Percentiles rank a stretch among this genome's conserved stretches.
These are phyloP conservation scores for Aplocera efformata DNA, from an alignment of 2,888 invertebrate genomes.

Conservation along the genomic window DNA sequence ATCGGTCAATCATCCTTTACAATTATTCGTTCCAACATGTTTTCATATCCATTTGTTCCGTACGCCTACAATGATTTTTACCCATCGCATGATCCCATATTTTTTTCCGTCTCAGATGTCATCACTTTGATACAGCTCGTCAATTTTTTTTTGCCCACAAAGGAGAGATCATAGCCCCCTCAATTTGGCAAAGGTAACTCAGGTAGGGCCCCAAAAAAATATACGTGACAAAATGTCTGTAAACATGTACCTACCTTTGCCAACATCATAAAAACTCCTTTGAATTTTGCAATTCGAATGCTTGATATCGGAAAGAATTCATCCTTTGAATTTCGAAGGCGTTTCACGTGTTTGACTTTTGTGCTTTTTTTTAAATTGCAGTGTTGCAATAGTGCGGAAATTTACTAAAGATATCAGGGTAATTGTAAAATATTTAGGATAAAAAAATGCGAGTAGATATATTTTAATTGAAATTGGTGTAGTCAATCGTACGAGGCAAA, in stretches of 20 bases:
- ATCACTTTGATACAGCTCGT: constrained; percentile 63
- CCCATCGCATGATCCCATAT: constrained; percentile 32
- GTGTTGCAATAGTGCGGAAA: constrained; percentile 63
- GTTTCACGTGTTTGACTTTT: constrained; percentile 67
- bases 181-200: constrained; percentile 62
- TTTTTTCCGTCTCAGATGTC: constrained; percentile 54
- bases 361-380: constrained; percentile 39
- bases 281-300: constrained; percentile 55
- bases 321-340: constrained; percentile 64
- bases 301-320: constrained; percentile 58
- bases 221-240: constrained; percentile 79
- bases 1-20: constrained; percentile 8
- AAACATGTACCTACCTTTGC: constrained; percentile 75
- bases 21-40: constrained; percentile 1
- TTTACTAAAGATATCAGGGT: constrained; percentile 43
- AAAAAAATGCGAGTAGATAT: constrained; percentile 47
- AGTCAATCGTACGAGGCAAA: constrained; percentile 45
- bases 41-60: constrained; percentile 11
- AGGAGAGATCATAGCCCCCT: constrained; percentile 57
- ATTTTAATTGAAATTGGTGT: constrained; percentile 55
- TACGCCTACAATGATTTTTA: constrained; percentile 20
- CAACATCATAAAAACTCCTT: constrained; percentile 51
- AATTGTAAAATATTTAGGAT: constrained; percentile 64
- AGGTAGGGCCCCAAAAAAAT: constrained; percentile 65
- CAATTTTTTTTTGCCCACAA: constrained; percentile 52